Evolutionary conservation across 2,888 invertebrate species (phyloP), one percentile per base, ranked within the genome.

Genomic region (Eupithecia tripunctaria): DNA sequence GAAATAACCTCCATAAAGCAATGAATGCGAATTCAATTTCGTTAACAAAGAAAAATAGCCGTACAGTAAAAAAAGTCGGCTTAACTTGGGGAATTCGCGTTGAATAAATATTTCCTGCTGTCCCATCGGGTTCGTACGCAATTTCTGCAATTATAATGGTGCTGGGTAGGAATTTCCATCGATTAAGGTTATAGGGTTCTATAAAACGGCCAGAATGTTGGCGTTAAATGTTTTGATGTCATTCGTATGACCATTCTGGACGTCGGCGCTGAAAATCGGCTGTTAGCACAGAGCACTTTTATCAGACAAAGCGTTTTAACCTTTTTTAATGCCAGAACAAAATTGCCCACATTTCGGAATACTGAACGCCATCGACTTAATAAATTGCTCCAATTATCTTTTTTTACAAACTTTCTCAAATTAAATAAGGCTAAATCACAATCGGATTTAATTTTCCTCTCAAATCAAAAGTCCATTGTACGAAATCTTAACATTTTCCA

Each of bases 21-120:
- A 87, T 90, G 86, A 89, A 90, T 89, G 86, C 82, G 84, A 86
- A 90, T 89, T 88, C 87, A 91, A 90, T 91, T 91, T 88, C 81
- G 84, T 86, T 88, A 90, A 89, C 88, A 89, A 90, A 91, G 88
- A 89, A 87, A 89, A 88, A 88, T 87, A 84, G 84, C 80, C 76
- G 70, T 68, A 72, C 70, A 74, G 79, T 76, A 78, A 82, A 82
- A 83, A 82, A 80, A 78, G 76, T 76, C 70, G 32, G 75, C 71
- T 70, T 72, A 79, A 76, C 76, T 79, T 75, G 70, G 72, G 71
- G 71, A 76, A 73, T 76, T 76, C 65, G 60, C 73, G 68, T 72
- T 74, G 76, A 74, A 76, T 76, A 76, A 76, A 80, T 77, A 79
- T 74, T 77, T 76, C 68, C 29, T 65, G 72, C 62, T 71, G 73